Evolutionary conservation across 2,113 vertebrate genomes (phyloP), one percentile per base, ranked within the genome.

Genomic region (Rallus limicola): DNA sequence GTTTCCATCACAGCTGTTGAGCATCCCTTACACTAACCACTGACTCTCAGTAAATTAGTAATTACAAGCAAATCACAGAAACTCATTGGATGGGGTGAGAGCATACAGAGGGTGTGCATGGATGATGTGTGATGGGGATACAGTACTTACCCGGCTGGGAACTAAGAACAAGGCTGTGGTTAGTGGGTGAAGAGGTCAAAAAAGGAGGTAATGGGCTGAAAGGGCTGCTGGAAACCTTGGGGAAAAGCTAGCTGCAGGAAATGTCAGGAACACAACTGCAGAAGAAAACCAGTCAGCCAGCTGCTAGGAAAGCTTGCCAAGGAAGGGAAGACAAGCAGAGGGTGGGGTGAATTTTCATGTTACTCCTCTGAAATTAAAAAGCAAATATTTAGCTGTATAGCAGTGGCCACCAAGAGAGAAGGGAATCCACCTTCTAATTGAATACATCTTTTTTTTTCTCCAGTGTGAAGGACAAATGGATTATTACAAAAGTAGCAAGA

Each of bases 281-380:
- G 64, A 92, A 74, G 75, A 19, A 75, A 72, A 90, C 56, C 86
- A 94, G 86, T 55, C 83, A 88, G 82, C n/a, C 96, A 95, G 94
- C 96, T 95, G 92, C 81, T 42, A 59, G 75, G 86, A 84, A 46
- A 72, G 52, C 48, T 65, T 44, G 92, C 96, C 94, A 96, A 80
- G 80, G 75, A 52, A 38, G 64, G 44, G 67, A 3, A 77, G 84
- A 83, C 93, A 91, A 86, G 63, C 38, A 78, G 58, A 85, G 93
- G 93, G 94, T 87, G 90, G 90, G 67, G 94, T 86, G 94, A 87
- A n/a, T 42, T 77, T 90, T 31, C 21, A 4, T 18, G 36, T 33
- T 60, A 60, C 83, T 89, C 64, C 76, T 44, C 64, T 40, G 48
- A n/a, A 65, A 36, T 86, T 68, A 17, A 40, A 95, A 76, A 80